These are phyloP conservation scores for Mythimna loreyi DNA, from an alignment of 2,888 invertebrate genomes.

Conservation along the genomic window DNA sequence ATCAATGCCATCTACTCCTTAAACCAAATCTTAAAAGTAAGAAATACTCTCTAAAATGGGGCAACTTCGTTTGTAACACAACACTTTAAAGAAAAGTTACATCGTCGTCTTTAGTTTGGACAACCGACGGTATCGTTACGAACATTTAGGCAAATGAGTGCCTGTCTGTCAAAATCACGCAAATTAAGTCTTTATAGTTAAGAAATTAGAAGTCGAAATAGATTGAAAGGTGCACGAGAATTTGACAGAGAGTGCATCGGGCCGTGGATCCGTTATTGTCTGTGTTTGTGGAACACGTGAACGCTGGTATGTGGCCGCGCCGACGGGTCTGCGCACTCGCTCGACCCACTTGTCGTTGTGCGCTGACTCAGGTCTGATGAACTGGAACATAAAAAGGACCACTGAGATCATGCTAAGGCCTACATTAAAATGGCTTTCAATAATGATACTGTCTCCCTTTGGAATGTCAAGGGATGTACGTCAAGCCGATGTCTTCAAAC, in stretches of 20 bases:
- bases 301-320: slow-evolving; percentile 88
- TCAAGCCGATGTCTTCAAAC: neutral
- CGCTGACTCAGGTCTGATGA: slow-evolving; percentile 79
- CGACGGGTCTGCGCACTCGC: slow-evolving; percentile 83
- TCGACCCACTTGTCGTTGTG: slow-evolving; percentile 83
- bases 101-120: slow-evolving; percentile 7
- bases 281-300: slow-evolving; percentile 64
- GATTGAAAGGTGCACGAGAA: slow-evolving; percentile 3
- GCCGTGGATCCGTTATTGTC: slow-evolving; percentile 40
- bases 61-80: slow-evolving; percentile 37
- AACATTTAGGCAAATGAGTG: slow-evolving; percentile 8
- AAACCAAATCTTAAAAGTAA: slow-evolving; percentile 21
- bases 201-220: slow-evolving; percentile 5
- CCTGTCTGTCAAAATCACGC: slow-evolving; percentile 14
- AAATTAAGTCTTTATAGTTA: slow-evolving; percentile 1
- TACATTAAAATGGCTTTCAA: neutral
- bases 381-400: slow-evolving; percentile 62
- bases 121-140: slow-evolving; percentile 3
- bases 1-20: slow-evolving; percentile 28
- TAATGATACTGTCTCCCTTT: too few species aligned
- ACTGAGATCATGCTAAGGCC: neutral
- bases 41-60: slow-evolving; percentile 48
- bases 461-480: too few species aligned
- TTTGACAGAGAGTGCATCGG: slow-evolving; percentile 20
- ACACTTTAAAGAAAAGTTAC: slow-evolving; percentile 1